phyloP scores from a whole-genome alignment of 2,797 vertebrate genomes.

The Buceros bicornis region DNA sequence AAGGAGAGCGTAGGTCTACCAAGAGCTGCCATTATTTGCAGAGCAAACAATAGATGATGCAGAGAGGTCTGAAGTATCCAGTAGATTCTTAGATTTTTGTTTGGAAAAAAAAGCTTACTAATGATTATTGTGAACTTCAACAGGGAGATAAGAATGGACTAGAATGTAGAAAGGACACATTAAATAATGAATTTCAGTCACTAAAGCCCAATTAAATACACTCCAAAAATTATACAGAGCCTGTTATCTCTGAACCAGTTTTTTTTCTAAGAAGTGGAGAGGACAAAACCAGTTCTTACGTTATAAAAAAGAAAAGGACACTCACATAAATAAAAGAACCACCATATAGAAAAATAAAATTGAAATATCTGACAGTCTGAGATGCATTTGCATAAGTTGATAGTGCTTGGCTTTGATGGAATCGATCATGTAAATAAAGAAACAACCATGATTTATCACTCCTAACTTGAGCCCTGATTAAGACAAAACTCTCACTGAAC shows the following conservation, averaged over 20 bases:
- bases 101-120: background rate
- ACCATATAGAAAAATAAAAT: background rate
- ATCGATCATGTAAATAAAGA: background rate
- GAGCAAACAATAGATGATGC: background rate
- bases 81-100: background rate
- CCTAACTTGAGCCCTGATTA: slow-evolving; percentile 2
- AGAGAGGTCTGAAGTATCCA: background rate
- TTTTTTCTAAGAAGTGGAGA: background rate
- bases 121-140: background rate
- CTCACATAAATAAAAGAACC: background rate
- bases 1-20: background rate
- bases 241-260: background rate
- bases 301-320: background rate
- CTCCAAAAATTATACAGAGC: background rate
- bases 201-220: background rate
- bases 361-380: background rate
- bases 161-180: background rate
- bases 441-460: background rate
- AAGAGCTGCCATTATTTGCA: background rate
- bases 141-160: background rate
- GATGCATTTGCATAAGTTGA: background rate
- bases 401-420: background rate
- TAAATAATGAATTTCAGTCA: background rate
- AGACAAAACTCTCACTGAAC: background rate
- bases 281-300: background rate